Conservation (phyloP, 1,140 invertebrate genomes). For the Brachionus plicatilis region DNA sequence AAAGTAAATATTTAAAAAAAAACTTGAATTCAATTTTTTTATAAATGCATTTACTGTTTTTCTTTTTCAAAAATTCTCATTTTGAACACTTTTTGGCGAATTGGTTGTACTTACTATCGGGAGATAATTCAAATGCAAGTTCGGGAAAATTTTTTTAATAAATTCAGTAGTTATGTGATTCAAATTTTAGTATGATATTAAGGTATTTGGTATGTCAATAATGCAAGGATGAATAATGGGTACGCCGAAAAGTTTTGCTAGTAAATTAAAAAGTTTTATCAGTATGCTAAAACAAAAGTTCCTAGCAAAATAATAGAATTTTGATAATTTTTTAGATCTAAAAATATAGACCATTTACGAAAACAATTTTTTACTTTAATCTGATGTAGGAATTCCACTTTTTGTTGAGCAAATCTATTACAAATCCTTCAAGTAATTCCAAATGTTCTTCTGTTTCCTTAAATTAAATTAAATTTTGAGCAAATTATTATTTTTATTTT, state of each 20-base stretch:
- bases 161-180: no score
- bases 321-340: not conserved
- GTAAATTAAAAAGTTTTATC: not conserved
- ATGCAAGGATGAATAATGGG: not conserved
- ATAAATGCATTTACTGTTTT: no score
- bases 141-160: not conserved
- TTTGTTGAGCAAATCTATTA: constrained; percentile 85
- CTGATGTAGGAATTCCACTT: constrained; percentile 73
- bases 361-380: constrained; percentile 1
- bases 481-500: not conserved
- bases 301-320: not conserved
- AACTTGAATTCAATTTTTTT: no score
- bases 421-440: constrained; percentile 85
- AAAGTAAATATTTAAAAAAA: no score
- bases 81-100: not conserved
- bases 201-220: not conserved
- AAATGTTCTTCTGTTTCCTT: constrained; percentile 89
- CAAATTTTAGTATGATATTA: no score
- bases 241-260: not conserved
- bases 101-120: not conserved
- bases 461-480: constrained; percentile 23
- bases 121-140: not conserved
- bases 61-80: not conserved
- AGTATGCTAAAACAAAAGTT: no score
- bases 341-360: no score